Evolutionary conservation across 2,888 invertebrate species (phyloP), one percentile per base, ranked within the genome.

Genomic region (Melanostoma mellinum): DNA sequence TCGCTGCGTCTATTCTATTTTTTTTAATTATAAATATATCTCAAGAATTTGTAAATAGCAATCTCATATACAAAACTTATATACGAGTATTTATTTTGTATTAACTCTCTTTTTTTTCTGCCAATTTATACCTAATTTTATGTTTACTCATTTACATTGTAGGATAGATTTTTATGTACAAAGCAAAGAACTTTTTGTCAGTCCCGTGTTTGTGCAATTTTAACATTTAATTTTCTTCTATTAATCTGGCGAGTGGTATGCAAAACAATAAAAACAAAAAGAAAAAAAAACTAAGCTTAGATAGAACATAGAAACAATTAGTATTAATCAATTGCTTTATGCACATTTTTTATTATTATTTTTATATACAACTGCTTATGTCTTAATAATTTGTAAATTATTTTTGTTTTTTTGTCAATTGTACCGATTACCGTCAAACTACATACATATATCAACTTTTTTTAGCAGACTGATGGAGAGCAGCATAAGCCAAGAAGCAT

Each of bases 301-400:
- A 82, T 82, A 82, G 82, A 73, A 55, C 56, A 56, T 82, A 74
- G 82, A 61, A 48, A 63, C 52, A 82, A 65, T 78, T 65, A 82
- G 82, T 78, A 77, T 77, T 77, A 82, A 82, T 38, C 58, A 82
- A 82, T 73, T 78, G 82, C 58, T 77, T 69, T 42, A 40, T 30
- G 52, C 77, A 67, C 40, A 5, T n/a, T 4, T 33, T 46, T 42
- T 52, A 10, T 32, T 48, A 8, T 55, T 20, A 20, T 20, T 20
- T 55, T 55, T 55, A 10, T 63, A 63, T 50, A 32, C 38, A 20
- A 20, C 63, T 63, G 38, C 30, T 36, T 40, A 65, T 30, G 32
- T 3, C 4, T 61, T 38, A 50, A 3, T 9, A 40, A 40, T 60
- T 44, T 55, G 20, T 42, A 55, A 10, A 44, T 30, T 48, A 10